A percentile compares a stretch with the other conserved stretches of the same genome.
Conservation (phyloP, 2,888 invertebrate genomes). For the Exephanes ischioxanthus region DNA sequence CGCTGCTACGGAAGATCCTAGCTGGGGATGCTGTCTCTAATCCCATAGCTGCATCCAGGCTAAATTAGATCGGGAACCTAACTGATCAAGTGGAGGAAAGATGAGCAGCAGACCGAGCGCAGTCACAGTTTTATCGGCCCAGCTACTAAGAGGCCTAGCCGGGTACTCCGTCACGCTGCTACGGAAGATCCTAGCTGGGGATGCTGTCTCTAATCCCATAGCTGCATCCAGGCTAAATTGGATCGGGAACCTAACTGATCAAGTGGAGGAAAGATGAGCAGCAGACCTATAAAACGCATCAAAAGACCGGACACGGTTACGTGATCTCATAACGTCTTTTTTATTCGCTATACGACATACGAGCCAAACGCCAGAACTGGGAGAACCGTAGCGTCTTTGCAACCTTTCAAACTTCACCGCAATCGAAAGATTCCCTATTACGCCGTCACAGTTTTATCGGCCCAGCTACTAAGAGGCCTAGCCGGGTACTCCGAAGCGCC, state of each 20-base stretch:
- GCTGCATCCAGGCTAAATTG: not conserved
- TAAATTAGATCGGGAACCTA: not conserved
- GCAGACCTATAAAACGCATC: too few species aligned
- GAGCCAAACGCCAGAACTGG: too few species aligned
- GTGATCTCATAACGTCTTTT: too few species aligned
- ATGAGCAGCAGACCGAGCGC: not conserved
- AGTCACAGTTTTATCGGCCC: not conserved
- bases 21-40: too few species aligned
- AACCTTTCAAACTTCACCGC: too few species aligned
- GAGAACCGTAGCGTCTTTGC: too few species aligned
- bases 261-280: not conserved
- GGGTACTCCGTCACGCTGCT: not conserved
- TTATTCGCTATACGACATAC: too few species aligned
- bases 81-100: not conserved
- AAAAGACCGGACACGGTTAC: too few species aligned
- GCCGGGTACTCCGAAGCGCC: not conserved
- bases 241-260: not conserved
- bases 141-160: not conserved
- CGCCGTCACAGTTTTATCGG: not conserved
- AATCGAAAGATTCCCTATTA: not conserved
- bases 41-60: too few species aligned
- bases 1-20: too few species aligned
- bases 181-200: not conserved
- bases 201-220: conserved; percentile 15
- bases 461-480: not conserved